Evolutionary conservation across 2,888 invertebrate genomes (phyloP).

Genomic region (Drosophila infuscata): DNA sequence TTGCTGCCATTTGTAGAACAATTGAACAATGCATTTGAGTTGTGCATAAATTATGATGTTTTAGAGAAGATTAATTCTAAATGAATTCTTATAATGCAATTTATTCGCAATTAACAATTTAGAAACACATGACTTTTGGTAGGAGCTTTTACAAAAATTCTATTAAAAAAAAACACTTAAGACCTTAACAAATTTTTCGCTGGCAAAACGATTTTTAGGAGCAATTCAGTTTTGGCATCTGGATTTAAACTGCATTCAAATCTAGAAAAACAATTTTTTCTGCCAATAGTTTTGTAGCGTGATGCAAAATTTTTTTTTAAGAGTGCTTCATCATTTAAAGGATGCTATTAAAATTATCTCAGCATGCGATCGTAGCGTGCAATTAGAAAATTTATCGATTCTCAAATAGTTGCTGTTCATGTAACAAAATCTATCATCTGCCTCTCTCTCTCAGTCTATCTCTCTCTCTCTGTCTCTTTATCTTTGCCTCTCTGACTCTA

Average conservation of each 20-base stretch:
- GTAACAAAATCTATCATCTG: conserved; percentile 50
- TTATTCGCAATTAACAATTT: background rate
- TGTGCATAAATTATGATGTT: conserved; percentile 14
- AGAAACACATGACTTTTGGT: background rate
- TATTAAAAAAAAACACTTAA: background rate
- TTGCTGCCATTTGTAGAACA: conserved; percentile 16
- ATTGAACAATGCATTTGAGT: conserved; percentile 39
- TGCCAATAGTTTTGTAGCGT: background rate
- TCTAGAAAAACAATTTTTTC: background rate
- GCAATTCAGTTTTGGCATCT: background rate
- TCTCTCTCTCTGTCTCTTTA: no score
- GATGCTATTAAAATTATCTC: conserved; percentile 42
- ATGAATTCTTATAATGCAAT: background rate
- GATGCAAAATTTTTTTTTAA: background rate
- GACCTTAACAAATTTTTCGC: background rate
- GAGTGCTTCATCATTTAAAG: conserved; percentile 34
- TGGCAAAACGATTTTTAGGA: background rate
- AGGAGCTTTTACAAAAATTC: background rate
- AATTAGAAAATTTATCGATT: conserved; percentile 78
- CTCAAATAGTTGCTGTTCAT: conserved; percentile 64
- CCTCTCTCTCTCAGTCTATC: background rate
- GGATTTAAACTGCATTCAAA: background rate
- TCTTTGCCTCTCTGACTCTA: background rate
- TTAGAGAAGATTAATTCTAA: background rate
- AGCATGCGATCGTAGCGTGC: conserved; percentile 72